Evolutionary conservation across 2,797 vertebrate species (phyloP), one percentile per base, ranked within the genome.

Genomic region (Aldrovandia affinis): DNA sequence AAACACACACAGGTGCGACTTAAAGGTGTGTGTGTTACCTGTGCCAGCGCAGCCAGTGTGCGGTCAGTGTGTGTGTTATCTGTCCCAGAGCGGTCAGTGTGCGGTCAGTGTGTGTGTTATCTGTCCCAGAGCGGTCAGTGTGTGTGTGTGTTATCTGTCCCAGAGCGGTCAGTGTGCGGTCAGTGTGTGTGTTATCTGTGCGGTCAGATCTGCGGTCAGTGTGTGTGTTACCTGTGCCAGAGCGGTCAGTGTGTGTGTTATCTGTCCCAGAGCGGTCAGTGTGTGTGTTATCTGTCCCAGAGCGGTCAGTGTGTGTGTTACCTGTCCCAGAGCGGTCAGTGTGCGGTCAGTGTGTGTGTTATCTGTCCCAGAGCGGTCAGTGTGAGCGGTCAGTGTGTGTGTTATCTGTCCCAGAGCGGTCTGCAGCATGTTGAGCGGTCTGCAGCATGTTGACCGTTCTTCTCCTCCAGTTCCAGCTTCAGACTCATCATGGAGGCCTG

Each of bases 401-500:
- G 33, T n/a, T 70, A 7, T 20, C 3, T 61, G 4, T 15, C 2
- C 5, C 0, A 22, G 20, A 78, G 28, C 36, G 8, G 25, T 55
- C 57, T 89, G 5, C 91, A 99, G 98, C 97, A 99, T n/a, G n/a
- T n/a, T n/a, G 93, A 0, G 97, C 97, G 0, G 93, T 94, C 94
- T 98, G 98, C 87, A 99, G 94, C 92, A 98, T 95, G 85, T 86
- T 90, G 87, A 97, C 86, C 0, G 96, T 95, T 96, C 92, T 98
- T 98, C 94, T 99, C 98, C 87, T 98, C 96, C 89, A 98, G 92
- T 89, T 99, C 97, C 92, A 99, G 91, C 88, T 94, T 96, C 88
- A 97, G 93, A 86, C 95, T 96, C 96, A 97, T 93, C 92, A 97
- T 93, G 81, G 96, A 96, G 25, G 93, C 88, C 0, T 93, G 95